Evolutionary conservation across 2,113 vertebrate species (phyloP).

Genomic region (Syngnathoides biaculeatus): DNA sequence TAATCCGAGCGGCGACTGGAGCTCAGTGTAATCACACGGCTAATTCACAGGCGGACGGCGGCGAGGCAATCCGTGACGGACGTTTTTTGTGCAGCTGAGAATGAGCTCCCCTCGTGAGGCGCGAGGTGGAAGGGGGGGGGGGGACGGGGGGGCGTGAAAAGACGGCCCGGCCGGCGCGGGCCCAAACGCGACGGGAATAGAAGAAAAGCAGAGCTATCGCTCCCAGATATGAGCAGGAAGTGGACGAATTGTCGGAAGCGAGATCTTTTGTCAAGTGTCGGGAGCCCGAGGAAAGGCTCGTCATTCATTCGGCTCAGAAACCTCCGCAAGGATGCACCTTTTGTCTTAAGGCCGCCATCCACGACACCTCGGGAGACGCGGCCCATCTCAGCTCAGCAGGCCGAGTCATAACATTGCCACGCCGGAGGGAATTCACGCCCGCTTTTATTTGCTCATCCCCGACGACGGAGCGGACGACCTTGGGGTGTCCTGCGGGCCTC

Average conservation of each 20-base stretch:
- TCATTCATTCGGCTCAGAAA: conserved; percentile 72
- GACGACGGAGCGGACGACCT: not conserved
- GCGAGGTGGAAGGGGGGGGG: conserved; percentile 58
- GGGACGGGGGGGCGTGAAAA: conserved; percentile 55
- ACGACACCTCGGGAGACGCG: conserved; percentile 71
- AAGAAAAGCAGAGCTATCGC: conserved; percentile 51
- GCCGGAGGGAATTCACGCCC: conserved; percentile 61
- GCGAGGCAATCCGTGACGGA: conserved; percentile 76
- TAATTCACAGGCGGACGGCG: conserved; percentile 72
- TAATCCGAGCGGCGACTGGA: conserved; percentile 68
- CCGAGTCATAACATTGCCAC: conserved; percentile 75
- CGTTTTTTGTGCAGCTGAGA: conserved; percentile 73
- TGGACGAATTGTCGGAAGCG: conserved; percentile 45
- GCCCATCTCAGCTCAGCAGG: conserved; percentile 73
- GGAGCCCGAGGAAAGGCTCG: conserved; percentile 61
- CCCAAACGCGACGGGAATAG: conserved; percentile 61
- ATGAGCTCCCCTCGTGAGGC: conserved; percentile 70
- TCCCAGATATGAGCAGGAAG: conserved; percentile 52
- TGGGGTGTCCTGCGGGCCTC: not conserved
- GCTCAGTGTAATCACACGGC: conserved; percentile 74
- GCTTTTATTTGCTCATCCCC: conserved; percentile 64
- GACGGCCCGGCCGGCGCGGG: conserved; percentile 58
- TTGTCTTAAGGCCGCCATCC: conserved; percentile 73
- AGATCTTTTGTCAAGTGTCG: conserved; percentile 62
- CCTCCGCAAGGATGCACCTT: conserved; percentile 68